Evolutionary conservation across 37 sponge, comb jelly and placozoan genomes (phyloP).

Genomic region (Lycopodina hypogea): DNA sequence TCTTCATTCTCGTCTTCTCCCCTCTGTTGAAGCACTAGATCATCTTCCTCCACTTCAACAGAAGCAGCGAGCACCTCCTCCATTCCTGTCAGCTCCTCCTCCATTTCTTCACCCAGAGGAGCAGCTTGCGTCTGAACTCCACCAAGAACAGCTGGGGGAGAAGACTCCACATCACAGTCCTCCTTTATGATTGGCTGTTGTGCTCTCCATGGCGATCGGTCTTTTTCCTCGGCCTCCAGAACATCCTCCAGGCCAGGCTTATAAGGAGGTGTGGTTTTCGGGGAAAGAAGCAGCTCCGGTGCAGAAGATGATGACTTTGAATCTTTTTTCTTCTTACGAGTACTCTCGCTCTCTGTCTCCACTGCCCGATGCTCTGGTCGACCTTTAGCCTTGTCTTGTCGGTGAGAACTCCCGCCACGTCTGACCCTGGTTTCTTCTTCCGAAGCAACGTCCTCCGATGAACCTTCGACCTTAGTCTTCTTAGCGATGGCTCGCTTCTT

Average conservation of each 20-base stretch:
- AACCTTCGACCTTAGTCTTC: neutral
- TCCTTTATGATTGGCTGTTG: too few species aligned
- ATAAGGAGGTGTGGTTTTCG: neutral
- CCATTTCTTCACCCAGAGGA: neutral
- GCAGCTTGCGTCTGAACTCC: neutral
- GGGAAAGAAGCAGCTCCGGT: neutral
- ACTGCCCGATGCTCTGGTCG: neutral
- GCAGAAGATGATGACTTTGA: neutral
- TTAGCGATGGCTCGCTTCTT: conserved; percentile 1
- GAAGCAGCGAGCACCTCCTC: neutral
- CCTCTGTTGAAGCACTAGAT: too few species aligned
- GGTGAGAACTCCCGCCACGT: too few species aligned
- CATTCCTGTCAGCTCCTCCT: conserved; percentile 3
- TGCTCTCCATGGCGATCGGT: too few species aligned
- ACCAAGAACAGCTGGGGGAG: too few species aligned
- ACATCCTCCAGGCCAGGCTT: too few species aligned
- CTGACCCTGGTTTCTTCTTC: neutral
- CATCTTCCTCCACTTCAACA: too few species aligned
- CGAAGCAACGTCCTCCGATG: neutral
- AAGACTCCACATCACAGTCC: too few species aligned
- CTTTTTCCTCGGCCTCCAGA: too few species aligned
- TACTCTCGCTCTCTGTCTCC: neutral
- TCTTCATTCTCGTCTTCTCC: too few species aligned
- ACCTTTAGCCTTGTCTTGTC: neutral
- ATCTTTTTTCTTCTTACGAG: neutral